Conservation (phyloP, 2,113 vertebrate genomes). For the Heterotilapia buettikoferi region DNA sequence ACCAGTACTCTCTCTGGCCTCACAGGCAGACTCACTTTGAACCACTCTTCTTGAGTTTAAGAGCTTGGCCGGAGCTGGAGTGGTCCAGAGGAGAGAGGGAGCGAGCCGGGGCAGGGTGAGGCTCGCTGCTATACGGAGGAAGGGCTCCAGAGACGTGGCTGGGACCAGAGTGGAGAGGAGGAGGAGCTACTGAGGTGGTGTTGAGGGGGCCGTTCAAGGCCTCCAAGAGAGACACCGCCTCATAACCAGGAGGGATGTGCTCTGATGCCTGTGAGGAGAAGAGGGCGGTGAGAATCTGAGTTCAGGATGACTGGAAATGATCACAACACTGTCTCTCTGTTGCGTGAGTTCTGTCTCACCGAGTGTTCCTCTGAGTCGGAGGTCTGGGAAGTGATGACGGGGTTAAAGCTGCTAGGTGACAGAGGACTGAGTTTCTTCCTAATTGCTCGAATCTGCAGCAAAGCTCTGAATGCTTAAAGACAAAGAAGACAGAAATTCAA, state of each 20-base stretch:
- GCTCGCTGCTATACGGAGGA: conserved; percentile 79
- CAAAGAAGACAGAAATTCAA: neutral
- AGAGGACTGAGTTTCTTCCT: conserved; percentile 90
- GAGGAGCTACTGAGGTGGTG: conserved; percentile 74
- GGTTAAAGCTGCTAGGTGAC: conserved; percentile 85
- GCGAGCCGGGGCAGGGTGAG: conserved; percentile 74
- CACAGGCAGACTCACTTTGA: conserved; percentile 80
- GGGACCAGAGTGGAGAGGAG: conserved; percentile 75
- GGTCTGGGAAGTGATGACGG: conserved; percentile 90
- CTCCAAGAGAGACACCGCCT: conserved; percentile 93
- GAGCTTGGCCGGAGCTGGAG: conserved; percentile 76
- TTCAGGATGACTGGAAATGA: neutral
- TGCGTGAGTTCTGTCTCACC: conserved; percentile 58
- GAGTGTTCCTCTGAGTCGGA: conserved; percentile 94
- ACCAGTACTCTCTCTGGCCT: neutral
- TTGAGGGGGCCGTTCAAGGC: conserved; percentile 91
- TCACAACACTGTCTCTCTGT: neutral
- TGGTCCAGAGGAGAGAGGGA: conserved; percentile 82
- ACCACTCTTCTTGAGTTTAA: conserved; percentile 84
- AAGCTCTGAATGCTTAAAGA: conserved; percentile 86
- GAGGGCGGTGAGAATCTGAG: neutral
- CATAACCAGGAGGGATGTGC: conserved; percentile 90
- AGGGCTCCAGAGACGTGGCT: conserved; percentile 75
- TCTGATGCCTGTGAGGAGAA: conserved; percentile 80
- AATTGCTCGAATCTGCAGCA: conserved; percentile 98